phyloP scores from a whole-genome alignment of 2,888 invertebrate species.

The Caenorhabditis sp. region DNA sequence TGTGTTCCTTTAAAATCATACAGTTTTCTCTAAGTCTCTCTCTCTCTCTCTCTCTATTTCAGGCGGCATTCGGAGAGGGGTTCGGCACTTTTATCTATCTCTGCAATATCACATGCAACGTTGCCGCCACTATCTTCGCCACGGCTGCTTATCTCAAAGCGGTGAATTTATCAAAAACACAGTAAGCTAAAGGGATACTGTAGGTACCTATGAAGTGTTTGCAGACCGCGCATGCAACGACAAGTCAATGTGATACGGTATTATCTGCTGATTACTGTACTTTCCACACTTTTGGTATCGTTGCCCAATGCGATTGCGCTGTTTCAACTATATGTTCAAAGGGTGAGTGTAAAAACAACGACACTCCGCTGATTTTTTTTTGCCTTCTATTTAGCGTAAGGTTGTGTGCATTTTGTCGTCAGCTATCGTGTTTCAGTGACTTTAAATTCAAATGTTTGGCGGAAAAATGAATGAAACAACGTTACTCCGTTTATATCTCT shows the following conservation, averaged over 20 bases:
- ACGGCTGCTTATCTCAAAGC: conserved; percentile 54
- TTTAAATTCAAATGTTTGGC: too few relatives aligned
- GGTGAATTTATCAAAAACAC: conserved; percentile 40
- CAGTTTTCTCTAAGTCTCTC: background rate
- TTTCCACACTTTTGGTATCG: conserved; percentile 57
- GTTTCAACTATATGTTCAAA: conserved; percentile 48
- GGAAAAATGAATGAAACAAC: too few relatives aligned
- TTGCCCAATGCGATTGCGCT: conserved; percentile 55
- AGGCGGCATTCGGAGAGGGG: conserved; percentile 55
- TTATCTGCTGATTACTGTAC: conserved; percentile 54
- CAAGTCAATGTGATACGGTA: conserved; percentile 56
- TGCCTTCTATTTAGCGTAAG: too few relatives aligned
- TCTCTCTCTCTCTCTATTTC: background rate
- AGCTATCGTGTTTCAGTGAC: too few relatives aligned
- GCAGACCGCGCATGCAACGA: conserved; percentile 50
- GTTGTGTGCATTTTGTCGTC: too few relatives aligned
- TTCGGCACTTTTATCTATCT: conserved; percentile 58
- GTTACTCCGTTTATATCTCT: too few relatives aligned
- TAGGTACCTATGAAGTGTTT: conserved; percentile 10
- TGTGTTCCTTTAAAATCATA: background rate
- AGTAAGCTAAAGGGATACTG: conserved; percentile 25
- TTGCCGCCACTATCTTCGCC: conserved; percentile 47
- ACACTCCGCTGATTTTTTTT: too few relatives aligned
- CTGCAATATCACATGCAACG: conserved; percentile 54
- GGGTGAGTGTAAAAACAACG: too few relatives aligned